A percentile compares a stretch with the other conserved stretches of the same genome.
These are phyloP conservation scores for Wiebesia pumilae DNA, from an alignment of 1,140 invertebrate genomes.

Conservation along the genomic window DNA sequence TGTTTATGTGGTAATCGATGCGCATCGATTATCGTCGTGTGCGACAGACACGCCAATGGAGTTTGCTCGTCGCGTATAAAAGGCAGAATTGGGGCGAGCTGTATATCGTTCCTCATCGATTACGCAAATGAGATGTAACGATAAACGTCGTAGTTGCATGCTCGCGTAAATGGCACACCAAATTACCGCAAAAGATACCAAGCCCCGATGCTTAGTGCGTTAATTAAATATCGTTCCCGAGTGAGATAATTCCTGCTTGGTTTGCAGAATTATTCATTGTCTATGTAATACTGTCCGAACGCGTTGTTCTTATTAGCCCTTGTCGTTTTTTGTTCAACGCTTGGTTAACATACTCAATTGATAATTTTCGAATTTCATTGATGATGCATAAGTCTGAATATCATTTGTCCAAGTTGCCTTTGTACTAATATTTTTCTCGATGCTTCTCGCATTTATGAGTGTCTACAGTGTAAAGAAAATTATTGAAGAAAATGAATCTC, in stretches of 20 bases:
- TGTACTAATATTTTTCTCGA: no score
- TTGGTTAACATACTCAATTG: neutral
- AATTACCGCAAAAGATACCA: slow-evolving; percentile 7
- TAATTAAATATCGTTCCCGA: neutral
- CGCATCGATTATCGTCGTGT: slow-evolving; percentile 22
- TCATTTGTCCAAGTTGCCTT: no score
- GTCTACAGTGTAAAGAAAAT: no score
- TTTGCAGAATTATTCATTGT: neutral
- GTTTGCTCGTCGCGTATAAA: neutral
- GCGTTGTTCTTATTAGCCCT: neutral
- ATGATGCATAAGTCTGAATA: no score
- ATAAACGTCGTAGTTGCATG: slow-evolving; percentile 8
- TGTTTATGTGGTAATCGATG: neutral
- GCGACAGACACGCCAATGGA: slow-evolving; percentile 20
- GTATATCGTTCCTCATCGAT: slow-evolving; percentile 2
- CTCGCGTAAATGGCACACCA: neutral
- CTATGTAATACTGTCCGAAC: neutral
- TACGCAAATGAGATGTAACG: slow-evolving; percentile 43
- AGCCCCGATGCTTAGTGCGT: neutral
- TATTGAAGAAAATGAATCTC: no score
- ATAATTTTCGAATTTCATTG: no score
- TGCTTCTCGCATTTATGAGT: no score
- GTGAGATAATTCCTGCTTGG: neutral
- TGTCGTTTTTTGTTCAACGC: neutral
- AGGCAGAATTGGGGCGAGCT: slow-evolving; percentile 26